Conservation (phyloP, 1,140 invertebrate genomes). For the Gonatopus flavifemur region DNA sequence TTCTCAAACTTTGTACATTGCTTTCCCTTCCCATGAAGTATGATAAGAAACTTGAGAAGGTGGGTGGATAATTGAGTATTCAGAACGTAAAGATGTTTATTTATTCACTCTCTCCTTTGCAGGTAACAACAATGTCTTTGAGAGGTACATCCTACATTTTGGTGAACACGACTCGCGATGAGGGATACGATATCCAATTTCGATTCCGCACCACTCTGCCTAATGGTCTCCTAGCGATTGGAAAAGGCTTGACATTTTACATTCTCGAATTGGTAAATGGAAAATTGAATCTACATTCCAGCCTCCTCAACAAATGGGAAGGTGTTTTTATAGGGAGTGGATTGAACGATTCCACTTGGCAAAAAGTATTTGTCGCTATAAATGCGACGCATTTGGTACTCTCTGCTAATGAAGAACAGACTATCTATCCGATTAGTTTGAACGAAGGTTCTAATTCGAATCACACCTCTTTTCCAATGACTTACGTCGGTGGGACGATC, state of each 20-base stretch:
- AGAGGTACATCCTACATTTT: slow-evolving; percentile 74
- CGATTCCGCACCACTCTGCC: slow-evolving; percentile 88
- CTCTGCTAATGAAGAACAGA: slow-evolving; percentile 84
- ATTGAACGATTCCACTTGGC: slow-evolving; percentile 85
- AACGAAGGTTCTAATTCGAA: slow-evolving; percentile 73
- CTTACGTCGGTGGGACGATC: slow-evolving; percentile 76
- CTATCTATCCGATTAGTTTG: slow-evolving; percentile 80
- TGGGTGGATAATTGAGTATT: slow-evolving; percentile 7
- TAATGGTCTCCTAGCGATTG: slow-evolving; percentile 82
- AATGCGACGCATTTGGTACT: slow-evolving; percentile 83
- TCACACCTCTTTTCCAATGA: slow-evolving; percentile 78
- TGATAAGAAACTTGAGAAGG: slow-evolving; percentile 2
- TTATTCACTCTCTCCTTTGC: slow-evolving; percentile 28
- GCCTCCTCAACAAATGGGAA: slow-evolving; percentile 84
- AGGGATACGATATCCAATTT: slow-evolving; percentile 86
- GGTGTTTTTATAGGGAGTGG: slow-evolving; percentile 82
- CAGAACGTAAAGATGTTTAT: background rate
- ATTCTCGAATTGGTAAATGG: slow-evolving; percentile 80
- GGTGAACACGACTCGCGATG: slow-evolving; percentile 77
- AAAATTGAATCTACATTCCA: slow-evolving; percentile 81
- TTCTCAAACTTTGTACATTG: no score
- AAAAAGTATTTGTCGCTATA: slow-evolving; percentile 83
- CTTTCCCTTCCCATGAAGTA: slow-evolving; percentile 11
- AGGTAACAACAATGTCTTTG: slow-evolving; percentile 85
- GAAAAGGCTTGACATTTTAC: slow-evolving; percentile 79